Conservation (phyloP, 2,113 vertebrate genomes). For the Jaculus jaculus region DNA sequence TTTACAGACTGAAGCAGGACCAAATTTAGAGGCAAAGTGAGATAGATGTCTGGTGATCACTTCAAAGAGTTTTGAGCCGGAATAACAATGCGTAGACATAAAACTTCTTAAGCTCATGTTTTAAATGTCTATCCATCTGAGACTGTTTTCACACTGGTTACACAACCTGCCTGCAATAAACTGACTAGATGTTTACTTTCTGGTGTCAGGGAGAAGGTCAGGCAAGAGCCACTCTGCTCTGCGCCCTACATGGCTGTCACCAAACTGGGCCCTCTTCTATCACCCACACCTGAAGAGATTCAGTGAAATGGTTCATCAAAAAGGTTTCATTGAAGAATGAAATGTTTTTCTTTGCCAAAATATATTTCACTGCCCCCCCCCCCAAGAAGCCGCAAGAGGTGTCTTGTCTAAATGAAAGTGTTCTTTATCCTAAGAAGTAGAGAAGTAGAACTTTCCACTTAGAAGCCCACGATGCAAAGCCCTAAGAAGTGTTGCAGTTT, state of each 20-base stretch:
- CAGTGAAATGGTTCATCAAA: background rate
- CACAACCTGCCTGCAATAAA: background rate
- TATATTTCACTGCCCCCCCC: background rate
- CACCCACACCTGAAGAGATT: background rate
- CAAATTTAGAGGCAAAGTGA: conserved; percentile 17
- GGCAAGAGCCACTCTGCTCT: background rate
- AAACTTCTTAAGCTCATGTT: conserved; percentile 22
- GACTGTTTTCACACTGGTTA: background rate
- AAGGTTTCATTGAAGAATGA: background rate
- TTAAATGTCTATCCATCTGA: background rate
- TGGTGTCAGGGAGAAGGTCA: background rate
- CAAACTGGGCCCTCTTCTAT: background rate
- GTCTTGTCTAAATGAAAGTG: conserved; percentile 10
- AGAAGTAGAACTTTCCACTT: background rate
- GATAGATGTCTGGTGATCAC: background rate
- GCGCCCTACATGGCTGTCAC: background rate
- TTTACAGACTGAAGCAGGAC: background rate
- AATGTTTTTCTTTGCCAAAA: conserved; percentile 11
- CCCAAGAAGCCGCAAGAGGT: background rate
- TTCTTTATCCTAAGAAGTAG: background rate
- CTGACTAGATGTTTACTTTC: background rate
- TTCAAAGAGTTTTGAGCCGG: conserved; percentile 40
- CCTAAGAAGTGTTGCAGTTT: background rate
- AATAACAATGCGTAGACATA: background rate
- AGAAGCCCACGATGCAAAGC: background rate